A percentile compares a stretch with the other conserved stretches of the same genome.
Evolutionary conservation across 2,113 vertebrate genomes (phyloP).

Genomic region (Aegithalos caudatus): DNA sequence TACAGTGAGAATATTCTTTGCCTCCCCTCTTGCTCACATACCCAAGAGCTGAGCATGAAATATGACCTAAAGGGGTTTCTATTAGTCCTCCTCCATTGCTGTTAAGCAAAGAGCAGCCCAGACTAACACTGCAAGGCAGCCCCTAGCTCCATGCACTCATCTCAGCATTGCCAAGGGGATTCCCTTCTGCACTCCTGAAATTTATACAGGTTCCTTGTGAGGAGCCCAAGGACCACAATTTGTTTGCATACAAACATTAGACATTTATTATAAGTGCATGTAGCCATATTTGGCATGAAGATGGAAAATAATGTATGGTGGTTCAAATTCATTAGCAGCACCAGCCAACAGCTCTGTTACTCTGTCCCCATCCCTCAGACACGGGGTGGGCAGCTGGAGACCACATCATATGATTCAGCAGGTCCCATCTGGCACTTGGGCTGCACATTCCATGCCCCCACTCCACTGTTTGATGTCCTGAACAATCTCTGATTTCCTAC

Average conservation of each 20-base stretch:
- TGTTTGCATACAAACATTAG: neutral
- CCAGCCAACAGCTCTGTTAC: neutral
- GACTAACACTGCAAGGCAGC: neutral
- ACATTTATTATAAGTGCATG: neutral
- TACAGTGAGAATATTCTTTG: neutral
- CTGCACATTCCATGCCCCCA: neutral
- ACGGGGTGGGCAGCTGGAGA: constrained; percentile 19
- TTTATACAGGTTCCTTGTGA: neutral
- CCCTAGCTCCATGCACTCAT: neutral
- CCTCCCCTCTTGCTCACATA: neutral
- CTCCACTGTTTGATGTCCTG: constrained; percentile 1
- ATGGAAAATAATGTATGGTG: neutral
- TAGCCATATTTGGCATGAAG: neutral
- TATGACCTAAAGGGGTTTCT: neutral
- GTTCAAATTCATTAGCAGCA: neutral
- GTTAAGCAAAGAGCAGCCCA: neutral
- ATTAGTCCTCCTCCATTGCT: neutral
- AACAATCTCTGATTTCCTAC: constrained; percentile 33
- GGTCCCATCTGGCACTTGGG: constrained; percentile 45
- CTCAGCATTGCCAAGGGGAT: neutral
- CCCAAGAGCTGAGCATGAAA: neutral
- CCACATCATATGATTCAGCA: constrained; percentile 17
- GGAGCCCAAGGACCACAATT: neutral
- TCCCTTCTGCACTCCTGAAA: neutral
- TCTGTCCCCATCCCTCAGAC: neutral